Base-by-base conservation (phyloP, 1,140 invertebrate genomes). In the Drosophila tani region DNA sequence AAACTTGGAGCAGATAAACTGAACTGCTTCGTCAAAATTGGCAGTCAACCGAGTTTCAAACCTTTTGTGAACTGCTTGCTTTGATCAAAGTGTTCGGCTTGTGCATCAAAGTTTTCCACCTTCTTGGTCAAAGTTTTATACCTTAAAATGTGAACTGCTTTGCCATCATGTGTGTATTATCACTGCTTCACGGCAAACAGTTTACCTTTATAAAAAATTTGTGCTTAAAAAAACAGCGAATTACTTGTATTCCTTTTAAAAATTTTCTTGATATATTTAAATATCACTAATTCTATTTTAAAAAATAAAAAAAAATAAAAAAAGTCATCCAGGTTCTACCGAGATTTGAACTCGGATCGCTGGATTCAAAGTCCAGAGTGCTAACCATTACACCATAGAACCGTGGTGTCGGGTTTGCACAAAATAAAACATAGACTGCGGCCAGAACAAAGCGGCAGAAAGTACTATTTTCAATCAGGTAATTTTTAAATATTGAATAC, bases 281-380 rank as follows among this genome's bases (percentile, higher is more conserved):
- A 17, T 0, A 32, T 14, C 1, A 12, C 9, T 9, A 12, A 9
- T 35, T 35, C 11, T 35, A 35, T 35, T 11, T 21, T 19, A 4
- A 8, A 2, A 35, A 35, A 19, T 4, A 35, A 17, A 5, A 8
- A n/a, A 19, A 19, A 8, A 15, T 5, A 8, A 14, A 0, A 35
- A 15, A 35, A 35, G 14, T 15, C n/a, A 7, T 17, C 0, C 6
- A 96, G 95, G 95, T 96, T 95, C 95, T 95, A 96, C 95, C 95
- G 95, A 96, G 95, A 96, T 95, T 96, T 95, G 95, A 96, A 96
- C 96, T 96, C 95, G 95, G 95, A 96, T 97, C 96, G 96, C 96
- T 96, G 96, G 96, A 97, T 96, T 97, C 96, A 97, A 95, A 97
- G 96, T 97, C 96, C 96, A 96, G 96, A 96, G 96, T 97, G 96